Conservation (phyloP, 1,140 invertebrate species). For the Sitobion miscanthi region DNA sequence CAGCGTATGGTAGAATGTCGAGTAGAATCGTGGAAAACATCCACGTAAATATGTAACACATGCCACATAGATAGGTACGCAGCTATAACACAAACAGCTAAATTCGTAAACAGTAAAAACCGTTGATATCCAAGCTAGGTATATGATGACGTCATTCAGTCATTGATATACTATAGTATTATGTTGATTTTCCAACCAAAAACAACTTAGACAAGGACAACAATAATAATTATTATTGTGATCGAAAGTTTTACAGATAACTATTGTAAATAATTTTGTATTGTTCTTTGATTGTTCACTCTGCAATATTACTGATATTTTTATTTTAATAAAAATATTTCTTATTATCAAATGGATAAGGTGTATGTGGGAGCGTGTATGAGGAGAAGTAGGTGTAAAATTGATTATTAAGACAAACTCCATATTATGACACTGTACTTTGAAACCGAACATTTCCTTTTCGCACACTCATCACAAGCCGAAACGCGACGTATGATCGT, state of each 20-base stretch:
- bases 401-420: not conserved
- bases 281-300: not conserved
- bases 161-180: not conserved
- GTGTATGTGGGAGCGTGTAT: not conserved
- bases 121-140: not conserved
- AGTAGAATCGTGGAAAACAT: not conserved
- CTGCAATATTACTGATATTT: not conserved
- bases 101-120: not conserved
- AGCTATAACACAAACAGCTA: not conserved
- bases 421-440: not conserved
- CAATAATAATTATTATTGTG: not conserved
- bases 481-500: not conserved
- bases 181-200: not conserved
- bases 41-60: not conserved
- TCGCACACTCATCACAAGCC: not conserved
- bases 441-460: not conserved
- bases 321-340: not conserved
- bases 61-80: not conserved
- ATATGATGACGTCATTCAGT: not conserved
- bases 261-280: not conserved
- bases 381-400: not conserved
- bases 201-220: not conserved
- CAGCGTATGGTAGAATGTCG: not conserved
- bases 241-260: not conserved
- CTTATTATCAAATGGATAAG: not conserved